Evolutionary conservation across 2,113 vertebrate species (phyloP), one percentile per base, ranked within the genome.

Genomic region (Megaleporinus macrocephalus): DNA sequence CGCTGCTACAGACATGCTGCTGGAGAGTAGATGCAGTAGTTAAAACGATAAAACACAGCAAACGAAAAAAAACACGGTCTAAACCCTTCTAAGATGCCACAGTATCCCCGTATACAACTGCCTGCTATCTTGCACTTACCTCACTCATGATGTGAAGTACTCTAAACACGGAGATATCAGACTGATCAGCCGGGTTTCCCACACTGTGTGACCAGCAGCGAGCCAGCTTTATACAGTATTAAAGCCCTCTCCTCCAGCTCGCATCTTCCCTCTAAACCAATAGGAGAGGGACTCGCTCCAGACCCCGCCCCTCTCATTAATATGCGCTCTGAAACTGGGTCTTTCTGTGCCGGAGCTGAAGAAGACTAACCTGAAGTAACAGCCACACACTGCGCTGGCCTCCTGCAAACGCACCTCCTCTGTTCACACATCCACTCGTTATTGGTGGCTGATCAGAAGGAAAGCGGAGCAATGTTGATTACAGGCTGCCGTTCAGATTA

Each of bases 221-320:
- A 80, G 92, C 93, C 41, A 44, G 41, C 41, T 93, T 94, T 94
- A 93, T 94, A 93, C 93, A 92, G 92, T 91, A 91, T 83, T 86
- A 83, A 86, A 88, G 41, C 41, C 41, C 41, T 44, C 41, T 44
- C 41, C 41, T 44, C 75, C 66, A 85, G 90, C 89, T 87, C 92
- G 91, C 90, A 90, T 91, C 86, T 87, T 86, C 82, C 88, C 86
- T 80, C 83, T 88, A 89, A 92, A 92, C 94, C 94, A 94, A 94
- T 94, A 81, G 91, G 91, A 93, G 68, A 89, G 90, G 89, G 88
- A 85, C 83, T 89, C 89, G 73, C 84, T 79, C 22, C 20, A 92
- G 90, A 89, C 90, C 74, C 91, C 92, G 88, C 90, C 92, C 88
- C 89, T 86, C 81, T 81, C 79, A 86, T 79, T 90, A 79, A 87